Evolutionary conservation across 2,113 vertebrate species (phyloP).

Genomic region (Petroica traversi): DNA sequence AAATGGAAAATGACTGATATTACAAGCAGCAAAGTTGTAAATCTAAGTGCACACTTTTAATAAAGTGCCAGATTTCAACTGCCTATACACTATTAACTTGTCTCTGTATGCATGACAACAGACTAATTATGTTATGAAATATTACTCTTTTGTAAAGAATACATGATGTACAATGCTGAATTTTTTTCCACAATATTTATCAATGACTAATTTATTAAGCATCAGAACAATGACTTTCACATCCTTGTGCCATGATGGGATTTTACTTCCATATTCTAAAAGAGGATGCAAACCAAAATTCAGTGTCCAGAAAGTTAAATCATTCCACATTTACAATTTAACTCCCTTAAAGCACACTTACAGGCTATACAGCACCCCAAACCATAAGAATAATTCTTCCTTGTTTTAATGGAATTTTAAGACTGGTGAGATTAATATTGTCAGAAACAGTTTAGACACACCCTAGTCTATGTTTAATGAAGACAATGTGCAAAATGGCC

Average conservation of each 20-base stretch:
- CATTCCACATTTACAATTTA: not conserved
- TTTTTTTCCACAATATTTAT: not conserved
- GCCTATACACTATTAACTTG: not conserved
- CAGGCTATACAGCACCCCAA: not conserved
- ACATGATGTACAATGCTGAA: not conserved
- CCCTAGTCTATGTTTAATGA: not conserved
- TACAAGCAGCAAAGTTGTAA: not conserved
- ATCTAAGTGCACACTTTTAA: not conserved
- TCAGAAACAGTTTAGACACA: not conserved
- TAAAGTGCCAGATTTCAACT: not conserved
- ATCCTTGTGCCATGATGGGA: not conserved
- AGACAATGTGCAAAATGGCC: not conserved
- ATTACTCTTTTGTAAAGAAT: not conserved
- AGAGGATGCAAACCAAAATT: not conserved
- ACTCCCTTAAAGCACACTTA: not conserved
- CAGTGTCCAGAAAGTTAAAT: not conserved
- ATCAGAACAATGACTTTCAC: not conserved
- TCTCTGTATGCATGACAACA: not conserved
- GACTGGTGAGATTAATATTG: not conserved
- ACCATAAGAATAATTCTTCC: not conserved
- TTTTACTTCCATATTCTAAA: not conserved
- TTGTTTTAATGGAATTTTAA: not conserved
- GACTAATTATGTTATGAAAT: not conserved
- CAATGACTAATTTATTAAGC: not conserved
- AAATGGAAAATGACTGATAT: not conserved